Evolutionary conservation across 2,797 vertebrate genomes (phyloP).

Genomic region (Percopsis omiscomaycus): DNA sequence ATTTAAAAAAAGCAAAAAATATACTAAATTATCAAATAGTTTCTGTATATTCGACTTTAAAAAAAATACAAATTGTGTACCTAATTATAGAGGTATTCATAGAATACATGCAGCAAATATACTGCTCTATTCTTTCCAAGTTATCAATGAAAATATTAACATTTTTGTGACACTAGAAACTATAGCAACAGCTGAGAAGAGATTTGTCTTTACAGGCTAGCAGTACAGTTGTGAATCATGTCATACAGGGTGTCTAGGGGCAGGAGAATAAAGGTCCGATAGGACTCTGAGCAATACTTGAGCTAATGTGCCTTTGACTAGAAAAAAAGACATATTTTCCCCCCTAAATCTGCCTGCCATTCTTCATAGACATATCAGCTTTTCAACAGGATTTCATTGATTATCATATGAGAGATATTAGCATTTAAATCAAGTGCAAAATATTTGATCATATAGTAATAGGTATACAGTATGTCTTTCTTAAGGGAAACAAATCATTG

Average conservation of each 20-base stretch:
- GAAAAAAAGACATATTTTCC: neutral
- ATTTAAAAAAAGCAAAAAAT: constrained; percentile 24
- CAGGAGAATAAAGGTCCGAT: constrained; percentile 1
- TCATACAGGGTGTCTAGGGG: constrained; percentile 2
- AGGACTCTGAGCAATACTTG: neutral
- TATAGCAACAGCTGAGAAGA: neutral
- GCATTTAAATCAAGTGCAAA: constrained; percentile 56
- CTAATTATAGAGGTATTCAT: constrained; percentile 74
- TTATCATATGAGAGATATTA: constrained; percentile 14
- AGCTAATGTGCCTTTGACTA: constrained; percentile 18
- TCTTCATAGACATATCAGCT: constrained; percentile 17
- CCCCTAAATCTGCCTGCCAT: constrained; percentile 17
- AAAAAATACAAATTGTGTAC: constrained; percentile 33
- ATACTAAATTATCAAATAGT: constrained; percentile 11
- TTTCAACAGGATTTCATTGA: constrained; percentile 25
- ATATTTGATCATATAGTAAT: constrained; percentile 28
- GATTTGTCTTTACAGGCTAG: constrained; percentile 18
- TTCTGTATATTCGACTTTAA: neutral
- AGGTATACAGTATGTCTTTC: neutral
- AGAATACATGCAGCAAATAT: constrained; percentile 67
- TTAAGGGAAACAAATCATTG: neutral
- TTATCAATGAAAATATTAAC: constrained; percentile 25
- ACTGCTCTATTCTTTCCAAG: constrained; percentile 26
- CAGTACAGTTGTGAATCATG: neutral
- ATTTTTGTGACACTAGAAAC: constrained; percentile 5